Base-by-base conservation (phyloP, 2,113 vertebrate genomes). In the Melozone crissalis region DNA sequence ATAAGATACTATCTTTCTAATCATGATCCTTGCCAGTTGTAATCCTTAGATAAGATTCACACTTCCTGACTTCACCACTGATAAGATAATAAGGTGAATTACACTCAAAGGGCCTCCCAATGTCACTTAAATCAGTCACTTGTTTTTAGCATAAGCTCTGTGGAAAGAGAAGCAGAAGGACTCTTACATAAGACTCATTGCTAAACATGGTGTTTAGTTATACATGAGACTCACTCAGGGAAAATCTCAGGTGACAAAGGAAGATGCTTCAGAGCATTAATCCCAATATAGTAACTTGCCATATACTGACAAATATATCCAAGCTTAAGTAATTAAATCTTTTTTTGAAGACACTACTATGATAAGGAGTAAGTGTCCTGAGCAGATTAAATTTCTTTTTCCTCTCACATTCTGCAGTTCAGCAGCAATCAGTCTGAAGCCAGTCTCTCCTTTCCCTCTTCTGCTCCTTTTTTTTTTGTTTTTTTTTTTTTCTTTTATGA, bases 321-420 rank as follows among this genome's bases (percentile, higher is more conserved):
- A 83, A 95, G 90, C 96, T 96, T 97, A 97, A 97, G 94, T 97
- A 97, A 97, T 97, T 97, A 97, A 97, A 97, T 97, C 95, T 97
- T 72, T 96, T 95, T 94, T 82, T 96, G 96, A 95, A 97, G 89
- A 66, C 49, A 13, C 52, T 54, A 37, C 75, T 95, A 96, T 96
- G 96, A 97, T 97, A 96, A 97, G 92, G 73, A 95, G 85, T 94
- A 96, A 97, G 93, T 77, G 59, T 92, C 89, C 76, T 94, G 94
- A 96, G 94, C 80, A 97, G 96, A 97, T 97, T 96, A 96, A 89
- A 87, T 97, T 96, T 93, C 72, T 95, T 89, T 93, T 94, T 87
- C 31, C 39, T 84, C 82, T 76, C 19, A 16, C 76, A 47, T 84
- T 68, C 58, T 47, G 22, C 71, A 57, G 47, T 93, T 96, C 62